Conservation (phyloP, 2,797 vertebrate genomes). For the Epinephelus awoara region DNA sequence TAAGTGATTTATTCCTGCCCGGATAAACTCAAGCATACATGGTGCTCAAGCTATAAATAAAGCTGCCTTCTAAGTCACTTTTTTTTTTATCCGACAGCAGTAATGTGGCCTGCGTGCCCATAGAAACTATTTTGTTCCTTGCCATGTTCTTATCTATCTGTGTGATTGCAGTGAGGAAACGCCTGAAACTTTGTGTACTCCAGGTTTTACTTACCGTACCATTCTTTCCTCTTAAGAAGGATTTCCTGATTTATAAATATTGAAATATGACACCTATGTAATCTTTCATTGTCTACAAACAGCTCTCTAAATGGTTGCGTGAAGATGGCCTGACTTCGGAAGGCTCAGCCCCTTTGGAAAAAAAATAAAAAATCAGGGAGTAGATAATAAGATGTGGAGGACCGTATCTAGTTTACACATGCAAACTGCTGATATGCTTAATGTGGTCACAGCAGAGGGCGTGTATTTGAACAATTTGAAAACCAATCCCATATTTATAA, state of each 20-base stretch:
- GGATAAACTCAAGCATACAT: constrained; percentile 2
- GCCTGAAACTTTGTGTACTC: constrained; percentile 36
- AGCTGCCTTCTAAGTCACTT: background rate
- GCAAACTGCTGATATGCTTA: constrained; percentile 24
- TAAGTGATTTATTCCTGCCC: background rate
- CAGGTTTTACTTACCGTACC: constrained; percentile 13
- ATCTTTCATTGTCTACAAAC: constrained; percentile 66
- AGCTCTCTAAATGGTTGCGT: constrained; percentile 68
- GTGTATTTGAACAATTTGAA: background rate
- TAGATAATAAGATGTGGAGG: constrained; percentile 54
- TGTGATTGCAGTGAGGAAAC: constrained; percentile 45
- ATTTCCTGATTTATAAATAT: constrained; percentile 71
- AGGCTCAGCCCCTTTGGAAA: constrained; percentile 61
- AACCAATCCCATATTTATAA: background rate
- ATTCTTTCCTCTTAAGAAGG: constrained; percentile 49
- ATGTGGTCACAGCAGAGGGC: background rate
- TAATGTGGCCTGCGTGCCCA: background rate
- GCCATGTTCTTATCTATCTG: constrained; percentile 2
- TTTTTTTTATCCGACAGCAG: background rate
- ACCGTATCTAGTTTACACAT: constrained; percentile 10
- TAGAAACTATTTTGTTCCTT: constrained; percentile 2
- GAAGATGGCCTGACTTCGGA: constrained; percentile 64
- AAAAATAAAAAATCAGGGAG: constrained; percentile 36
- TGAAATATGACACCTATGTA: constrained; percentile 52
- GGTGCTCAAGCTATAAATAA: background rate